phyloP scores from a whole-genome alignment of 2,797 vertebrate species.

The Acrossocheilus wenchowensis region DNA sequence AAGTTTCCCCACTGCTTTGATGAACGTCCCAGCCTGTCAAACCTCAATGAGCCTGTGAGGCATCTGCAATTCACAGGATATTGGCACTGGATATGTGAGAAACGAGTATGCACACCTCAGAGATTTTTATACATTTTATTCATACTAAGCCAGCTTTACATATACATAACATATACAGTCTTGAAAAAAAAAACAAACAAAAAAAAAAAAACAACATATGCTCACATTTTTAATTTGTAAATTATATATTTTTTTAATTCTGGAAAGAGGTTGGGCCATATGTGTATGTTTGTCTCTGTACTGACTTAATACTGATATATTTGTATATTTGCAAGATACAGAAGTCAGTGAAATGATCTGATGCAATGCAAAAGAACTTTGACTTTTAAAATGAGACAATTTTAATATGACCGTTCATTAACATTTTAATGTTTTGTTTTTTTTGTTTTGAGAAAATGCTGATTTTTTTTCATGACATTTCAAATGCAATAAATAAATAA shows the following conservation, averaged over 20 bases:
- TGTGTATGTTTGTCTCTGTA: background rate
- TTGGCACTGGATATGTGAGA: conserved; percentile 43
- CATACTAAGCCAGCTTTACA: background rate
- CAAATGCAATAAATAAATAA: background rate
- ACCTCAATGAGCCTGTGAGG: conserved; percentile 56
- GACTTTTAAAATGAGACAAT: background rate
- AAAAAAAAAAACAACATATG: background rate
- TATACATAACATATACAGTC: background rate
- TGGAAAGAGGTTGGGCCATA: background rate
- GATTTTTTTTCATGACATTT: background rate
- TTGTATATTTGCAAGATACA: background rate
- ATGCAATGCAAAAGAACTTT: background rate
- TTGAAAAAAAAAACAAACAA: background rate
- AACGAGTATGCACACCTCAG: background rate
- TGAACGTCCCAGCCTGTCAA: conserved; percentile 44
- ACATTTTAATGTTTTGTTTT: too few relatives aligned
- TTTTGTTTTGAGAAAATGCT: too few relatives aligned
- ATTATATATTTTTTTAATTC: background rate
- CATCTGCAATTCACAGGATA: conserved; percentile 49
- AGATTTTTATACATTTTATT: background rate
- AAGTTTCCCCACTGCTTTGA: conserved; percentile 45
- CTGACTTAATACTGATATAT: background rate
- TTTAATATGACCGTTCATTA: background rate
- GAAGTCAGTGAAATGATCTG: conserved; percentile 14
- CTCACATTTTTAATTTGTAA: background rate